Conservation (phyloP, 2,888 invertebrate genomes). For the Leucozona laternaria region DNA sequence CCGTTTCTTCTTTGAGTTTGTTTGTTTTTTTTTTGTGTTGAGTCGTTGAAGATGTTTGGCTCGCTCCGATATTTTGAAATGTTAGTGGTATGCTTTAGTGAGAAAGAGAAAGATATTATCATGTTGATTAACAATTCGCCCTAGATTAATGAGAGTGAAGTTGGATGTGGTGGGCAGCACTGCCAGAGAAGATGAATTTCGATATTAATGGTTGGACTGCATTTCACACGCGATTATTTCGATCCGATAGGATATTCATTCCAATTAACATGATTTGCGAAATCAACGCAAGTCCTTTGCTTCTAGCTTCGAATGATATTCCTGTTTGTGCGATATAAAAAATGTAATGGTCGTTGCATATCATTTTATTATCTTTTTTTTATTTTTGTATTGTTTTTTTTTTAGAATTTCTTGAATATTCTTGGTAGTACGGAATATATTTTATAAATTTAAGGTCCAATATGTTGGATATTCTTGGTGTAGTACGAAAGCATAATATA, state of each 20-base stretch:
- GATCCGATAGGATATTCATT: background rate
- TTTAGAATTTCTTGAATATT: too few species aligned
- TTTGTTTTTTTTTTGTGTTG: background rate
- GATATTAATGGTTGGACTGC: background rate
- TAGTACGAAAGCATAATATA: too few species aligned
- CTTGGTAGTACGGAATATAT: too few species aligned
- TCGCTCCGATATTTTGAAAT: background rate
- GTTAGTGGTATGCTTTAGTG: background rate
- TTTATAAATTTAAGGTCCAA: too few species aligned
- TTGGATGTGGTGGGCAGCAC: background rate
- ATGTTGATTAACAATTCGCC: constrained; percentile 28
- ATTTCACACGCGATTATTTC: background rate
- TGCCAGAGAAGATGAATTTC: constrained; percentile 11
- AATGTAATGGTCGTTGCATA: too few species aligned
- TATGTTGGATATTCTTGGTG: too few species aligned
- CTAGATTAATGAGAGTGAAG: constrained; percentile 2
- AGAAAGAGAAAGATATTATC: background rate
- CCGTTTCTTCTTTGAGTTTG: constrained; percentile 28
- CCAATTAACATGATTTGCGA: too few species aligned
- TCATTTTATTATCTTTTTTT: too few species aligned
- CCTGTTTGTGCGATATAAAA: too few species aligned
- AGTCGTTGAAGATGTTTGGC: background rate
- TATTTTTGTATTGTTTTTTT: too few species aligned
- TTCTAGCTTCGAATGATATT: too few species aligned
- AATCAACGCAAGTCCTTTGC: too few species aligned